These are phyloP conservation scores for Tapirus indicus DNA, from an alignment of 2,797 vertebrate genomes.

Conservation along the genomic window DNA sequence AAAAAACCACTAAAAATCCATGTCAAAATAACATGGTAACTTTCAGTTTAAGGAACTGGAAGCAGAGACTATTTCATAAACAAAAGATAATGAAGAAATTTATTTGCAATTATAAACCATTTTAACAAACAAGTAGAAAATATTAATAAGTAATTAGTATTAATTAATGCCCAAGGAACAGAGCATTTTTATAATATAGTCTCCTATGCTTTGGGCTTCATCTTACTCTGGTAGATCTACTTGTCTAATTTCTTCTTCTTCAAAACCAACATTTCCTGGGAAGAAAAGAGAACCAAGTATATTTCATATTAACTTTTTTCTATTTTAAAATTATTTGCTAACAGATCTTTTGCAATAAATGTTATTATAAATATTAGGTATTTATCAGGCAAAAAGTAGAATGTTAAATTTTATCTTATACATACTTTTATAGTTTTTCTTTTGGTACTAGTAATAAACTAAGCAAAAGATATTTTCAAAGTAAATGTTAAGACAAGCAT, in stretches of 20 bases:
- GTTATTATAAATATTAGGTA: not conserved
- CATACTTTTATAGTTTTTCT: not conserved
- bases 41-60: not conserved
- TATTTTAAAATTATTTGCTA: not conserved
- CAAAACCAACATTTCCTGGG: slow-evolving; percentile 9
- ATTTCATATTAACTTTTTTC: not conserved
- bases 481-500: not conserved
- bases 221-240: not conserved
- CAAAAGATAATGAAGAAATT: not conserved
- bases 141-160: fast-evolving
- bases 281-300: not conserved
- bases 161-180: fast-evolving
- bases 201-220: fast-evolving
- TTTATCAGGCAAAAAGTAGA: not conserved
- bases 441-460: not conserved
- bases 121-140: not conserved
- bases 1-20: not conserved
- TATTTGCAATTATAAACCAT: not conserved
- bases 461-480: not conserved
- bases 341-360: not conserved
- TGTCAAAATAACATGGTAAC: not conserved
- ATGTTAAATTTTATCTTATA: not conserved
- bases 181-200: fast-evolving
- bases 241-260: slow-evolving; percentile 60
- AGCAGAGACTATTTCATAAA: not conserved